These are phyloP conservation scores for Dione juno DNA, from an alignment of 2,888 invertebrate species.

Conservation along the genomic window DNA sequence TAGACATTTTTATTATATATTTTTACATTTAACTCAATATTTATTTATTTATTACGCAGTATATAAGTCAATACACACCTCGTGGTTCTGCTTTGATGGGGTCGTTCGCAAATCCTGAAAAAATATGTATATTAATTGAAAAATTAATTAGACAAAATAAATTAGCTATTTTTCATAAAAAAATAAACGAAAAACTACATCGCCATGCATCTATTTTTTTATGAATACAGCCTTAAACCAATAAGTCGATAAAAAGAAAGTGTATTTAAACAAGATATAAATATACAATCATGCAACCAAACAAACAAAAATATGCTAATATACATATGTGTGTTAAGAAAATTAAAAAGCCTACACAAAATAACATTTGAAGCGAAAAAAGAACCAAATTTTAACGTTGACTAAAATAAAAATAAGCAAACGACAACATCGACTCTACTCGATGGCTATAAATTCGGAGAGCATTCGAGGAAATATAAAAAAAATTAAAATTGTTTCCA, in stretches of 20 bases:
- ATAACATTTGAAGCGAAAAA: conserved; percentile 21
- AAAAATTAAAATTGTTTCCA: not conserved
- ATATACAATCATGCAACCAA: conserved; percentile 30
- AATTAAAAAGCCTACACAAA: conserved; percentile 42
- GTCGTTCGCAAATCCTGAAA: conserved; percentile 48
- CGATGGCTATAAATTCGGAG: not conserved
- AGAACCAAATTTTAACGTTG: not conserved
- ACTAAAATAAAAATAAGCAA: not conserved
- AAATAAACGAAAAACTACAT: conserved; percentile 4
- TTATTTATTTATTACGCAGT: no score
- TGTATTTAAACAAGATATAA: not conserved
- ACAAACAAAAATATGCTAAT: conserved; percentile 54
- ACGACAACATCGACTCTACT: no score
- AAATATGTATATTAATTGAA: no score
- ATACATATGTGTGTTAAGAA: conserved; percentile 71
- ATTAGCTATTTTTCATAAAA: not conserved
- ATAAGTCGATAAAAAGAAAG: not conserved
- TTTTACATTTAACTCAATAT: no score
- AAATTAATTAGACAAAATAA: no score
- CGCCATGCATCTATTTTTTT: not conserved
- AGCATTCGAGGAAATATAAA: not conserved
- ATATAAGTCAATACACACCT: conserved; percentile 53
- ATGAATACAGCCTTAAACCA: conserved; percentile 5
- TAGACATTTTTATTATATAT: no score
- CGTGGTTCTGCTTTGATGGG: conserved; percentile 69